These are phyloP conservation scores for Lucilia sericata DNA, from an alignment of 1,140 invertebrate genomes.

Conservation along the genomic window DNA sequence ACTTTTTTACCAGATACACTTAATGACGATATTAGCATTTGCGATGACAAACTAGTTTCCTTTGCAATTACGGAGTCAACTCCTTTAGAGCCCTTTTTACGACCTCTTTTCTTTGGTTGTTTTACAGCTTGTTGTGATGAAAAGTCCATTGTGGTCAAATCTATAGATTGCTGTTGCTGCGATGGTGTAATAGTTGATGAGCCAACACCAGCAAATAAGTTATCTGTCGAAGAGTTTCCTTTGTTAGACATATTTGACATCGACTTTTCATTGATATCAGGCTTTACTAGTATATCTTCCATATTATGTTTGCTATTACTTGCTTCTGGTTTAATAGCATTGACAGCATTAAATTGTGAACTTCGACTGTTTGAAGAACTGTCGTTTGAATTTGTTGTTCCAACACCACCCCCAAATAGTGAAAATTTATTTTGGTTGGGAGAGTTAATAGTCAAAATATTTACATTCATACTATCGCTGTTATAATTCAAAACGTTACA, in stretches of 20 bases:
- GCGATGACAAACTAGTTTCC: constrained; percentile 59
- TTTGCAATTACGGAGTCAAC: constrained; percentile 64
- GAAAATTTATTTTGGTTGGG: constrained; percentile 36
- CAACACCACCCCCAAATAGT: constrained; percentile 23
- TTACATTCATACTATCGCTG: background rate
- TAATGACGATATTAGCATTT: constrained; percentile 54
- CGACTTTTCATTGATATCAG: background rate
- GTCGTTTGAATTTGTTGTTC: constrained; percentile 47
- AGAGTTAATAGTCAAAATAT: constrained; percentile 8
- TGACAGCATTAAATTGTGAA: constrained; percentile 35
- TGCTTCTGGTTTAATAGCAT: constrained; percentile 44
- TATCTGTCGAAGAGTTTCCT: background rate
- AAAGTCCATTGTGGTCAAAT: background rate
- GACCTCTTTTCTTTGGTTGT: constrained; percentile 72
- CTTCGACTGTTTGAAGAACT: constrained; percentile 46
- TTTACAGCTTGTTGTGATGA: constrained; percentile 40
- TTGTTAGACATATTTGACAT: constrained; percentile 28
- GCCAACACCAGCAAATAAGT: background rate
- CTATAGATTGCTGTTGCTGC: background rate
- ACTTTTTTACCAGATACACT: constrained; percentile 76
- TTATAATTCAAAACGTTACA: background rate
- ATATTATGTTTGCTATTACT: constrained; percentile 31
- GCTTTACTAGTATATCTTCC: background rate
- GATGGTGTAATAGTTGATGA: background rate
- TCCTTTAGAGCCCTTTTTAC: constrained; percentile 79